A percentile compares a stretch with the other conserved stretches of the same genome.
Evolutionary conservation across 2,797 vertebrate genomes (phyloP).

Genomic region (Alfaro cultratus): DNA sequence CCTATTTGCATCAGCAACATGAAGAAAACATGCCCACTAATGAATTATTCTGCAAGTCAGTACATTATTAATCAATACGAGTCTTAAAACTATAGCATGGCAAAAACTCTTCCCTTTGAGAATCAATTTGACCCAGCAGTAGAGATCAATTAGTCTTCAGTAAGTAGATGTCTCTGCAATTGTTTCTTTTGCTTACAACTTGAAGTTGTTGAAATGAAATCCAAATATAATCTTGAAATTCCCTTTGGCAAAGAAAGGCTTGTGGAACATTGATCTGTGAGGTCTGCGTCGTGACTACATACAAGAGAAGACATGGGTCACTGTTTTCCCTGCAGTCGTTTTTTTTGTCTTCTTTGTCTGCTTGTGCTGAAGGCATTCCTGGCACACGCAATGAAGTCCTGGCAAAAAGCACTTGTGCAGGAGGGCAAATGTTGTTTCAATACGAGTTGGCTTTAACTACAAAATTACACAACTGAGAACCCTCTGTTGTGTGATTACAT

Average conservation of each 20-base stretch:
- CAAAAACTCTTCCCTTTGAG: constrained; percentile 33
- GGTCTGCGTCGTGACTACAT: constrained; percentile 26
- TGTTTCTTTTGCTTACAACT: constrained; percentile 25
- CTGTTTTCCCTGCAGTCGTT: constrained; percentile 21
- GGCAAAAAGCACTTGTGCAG: constrained; percentile 32
- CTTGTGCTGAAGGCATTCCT: constrained; percentile 38
- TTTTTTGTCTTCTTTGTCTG: constrained; percentile 33
- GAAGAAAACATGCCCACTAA: constrained; percentile 12
- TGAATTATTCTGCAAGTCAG: constrained; percentile 18
- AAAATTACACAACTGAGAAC: constrained; percentile 28
- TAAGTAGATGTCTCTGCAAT: constrained; percentile 7
- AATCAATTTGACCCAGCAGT: constrained; percentile 34
- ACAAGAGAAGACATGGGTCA: constrained; percentile 30
- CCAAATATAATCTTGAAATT: constrained; percentile 18
- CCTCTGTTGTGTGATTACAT: constrained; percentile 6
- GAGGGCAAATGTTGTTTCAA: constrained; percentile 55
- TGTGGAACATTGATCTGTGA: constrained; percentile 16
- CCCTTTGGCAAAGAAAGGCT: constrained; percentile 9
- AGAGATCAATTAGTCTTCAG: constrained; percentile 35
- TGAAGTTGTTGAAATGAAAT: constrained; percentile 20
- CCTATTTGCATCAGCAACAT: neutral
- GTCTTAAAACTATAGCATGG: constrained; percentile 16
- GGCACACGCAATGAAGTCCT: constrained; percentile 41
- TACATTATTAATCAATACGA: constrained; percentile 21
- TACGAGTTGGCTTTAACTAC: constrained; percentile 31